These are phyloP conservation scores for Mobula hypostoma DNA, from an alignment of 2,113 vertebrate genomes.

Conservation along the genomic window DNA sequence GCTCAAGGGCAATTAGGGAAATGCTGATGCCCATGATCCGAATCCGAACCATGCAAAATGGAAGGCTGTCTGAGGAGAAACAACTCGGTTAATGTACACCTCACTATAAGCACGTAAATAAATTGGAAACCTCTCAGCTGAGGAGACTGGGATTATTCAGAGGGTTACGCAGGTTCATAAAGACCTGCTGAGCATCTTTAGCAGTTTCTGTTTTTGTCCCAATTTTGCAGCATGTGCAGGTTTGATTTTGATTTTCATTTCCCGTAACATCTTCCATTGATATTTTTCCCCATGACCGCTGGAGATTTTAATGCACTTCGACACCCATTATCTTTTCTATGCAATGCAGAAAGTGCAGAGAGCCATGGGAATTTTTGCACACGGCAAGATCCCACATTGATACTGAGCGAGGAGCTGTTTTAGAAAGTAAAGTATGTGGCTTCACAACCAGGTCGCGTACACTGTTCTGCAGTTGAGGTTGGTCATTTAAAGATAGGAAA, in stretches of 20 bases:
- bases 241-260: too few species aligned
- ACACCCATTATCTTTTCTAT: not conserved
- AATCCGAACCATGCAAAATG: too few species aligned
- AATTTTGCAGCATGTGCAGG: too few species aligned
- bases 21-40: too few species aligned
- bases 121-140: not conserved
- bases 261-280: not conserved
- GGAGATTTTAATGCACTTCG: not conserved
- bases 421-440: too few species aligned
- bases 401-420: not conserved
- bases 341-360: not conserved
- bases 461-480: not conserved
- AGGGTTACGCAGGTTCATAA: too few species aligned
- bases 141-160: too few species aligned
- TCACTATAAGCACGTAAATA: not conserved
- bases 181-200: too few species aligned
- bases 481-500: not conserved
- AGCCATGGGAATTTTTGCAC: not conserved
- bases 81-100: not conserved
- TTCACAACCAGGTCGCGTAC: not conserved
- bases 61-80: not conserved
- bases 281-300: not conserved
- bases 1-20: too few species aligned
- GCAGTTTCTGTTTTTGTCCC: too few species aligned
- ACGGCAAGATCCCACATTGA: not conserved